phyloP scores from a whole-genome alignment of 2,797 vertebrate genomes.

The Coranthus polyacanthus region DNA sequence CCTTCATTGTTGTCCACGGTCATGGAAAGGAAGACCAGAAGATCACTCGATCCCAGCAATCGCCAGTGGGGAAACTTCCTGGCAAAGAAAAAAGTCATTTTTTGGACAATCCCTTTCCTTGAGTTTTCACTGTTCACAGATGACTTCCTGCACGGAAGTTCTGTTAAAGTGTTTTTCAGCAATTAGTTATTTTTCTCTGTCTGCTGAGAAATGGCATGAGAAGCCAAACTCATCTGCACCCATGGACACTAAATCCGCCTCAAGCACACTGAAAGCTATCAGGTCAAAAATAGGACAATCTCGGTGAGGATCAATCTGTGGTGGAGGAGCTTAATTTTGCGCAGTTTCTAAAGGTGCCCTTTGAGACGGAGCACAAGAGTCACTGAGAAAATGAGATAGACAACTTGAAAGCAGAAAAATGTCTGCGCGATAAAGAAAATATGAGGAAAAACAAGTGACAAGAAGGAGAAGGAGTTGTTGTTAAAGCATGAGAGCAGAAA shows the following conservation, averaged over 20 bases:
- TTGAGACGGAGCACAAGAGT: conserved; percentile 31
- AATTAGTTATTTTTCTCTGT: conserved; percentile 16
- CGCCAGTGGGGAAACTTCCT: not conserved
- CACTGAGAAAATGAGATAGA: conserved; percentile 52
- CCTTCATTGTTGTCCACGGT: not conserved
- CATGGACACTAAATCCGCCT: conserved; percentile 36
- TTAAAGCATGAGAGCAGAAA: conserved; percentile 43
- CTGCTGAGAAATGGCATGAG: conserved; percentile 8
- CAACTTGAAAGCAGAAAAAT: conserved; percentile 55
- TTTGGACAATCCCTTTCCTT: no score
- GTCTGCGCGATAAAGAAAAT: conserved; percentile 44
- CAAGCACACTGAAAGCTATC: conserved; percentile 32
- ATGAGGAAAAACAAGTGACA: not conserved
- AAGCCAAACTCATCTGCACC: conserved; percentile 18
- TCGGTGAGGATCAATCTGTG: conserved; percentile 45
- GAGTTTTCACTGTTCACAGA: not conserved
- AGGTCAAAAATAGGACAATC: conserved; percentile 53
- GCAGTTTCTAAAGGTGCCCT: conserved; percentile 45
- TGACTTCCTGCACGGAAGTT: conserved; percentile 14
- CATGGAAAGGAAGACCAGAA: not conserved
- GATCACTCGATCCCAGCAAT: not conserved
- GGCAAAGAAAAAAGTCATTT: not conserved
- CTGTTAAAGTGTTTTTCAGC: conserved; percentile 12
- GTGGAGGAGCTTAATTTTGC: conserved; percentile 51
- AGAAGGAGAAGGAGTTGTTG: conserved; percentile 23